Conservation (phyloP, 30 jellyfish, hydroid and myxozoan genomes). For the Rhopilema esculentum region DNA sequence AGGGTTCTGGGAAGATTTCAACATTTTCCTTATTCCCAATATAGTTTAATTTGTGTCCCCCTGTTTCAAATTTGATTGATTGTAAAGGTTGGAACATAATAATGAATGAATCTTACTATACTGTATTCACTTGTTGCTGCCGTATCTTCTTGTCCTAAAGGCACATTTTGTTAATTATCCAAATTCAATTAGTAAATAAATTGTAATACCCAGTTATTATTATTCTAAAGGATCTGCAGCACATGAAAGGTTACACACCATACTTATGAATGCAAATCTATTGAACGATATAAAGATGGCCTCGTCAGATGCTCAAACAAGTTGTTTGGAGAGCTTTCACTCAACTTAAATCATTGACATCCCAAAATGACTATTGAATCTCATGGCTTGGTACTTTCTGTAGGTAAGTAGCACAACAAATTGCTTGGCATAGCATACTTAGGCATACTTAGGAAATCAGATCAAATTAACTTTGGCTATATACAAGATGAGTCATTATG, state of each 20-base stretch:
- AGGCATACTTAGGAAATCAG: neutral
- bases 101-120: neutral
- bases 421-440: neutral
- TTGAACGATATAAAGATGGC: conserved; percentile 7
- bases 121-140: neutral
- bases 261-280: neutral
- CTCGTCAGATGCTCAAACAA: conserved; percentile 19
- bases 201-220: neutral
- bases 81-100: neutral
- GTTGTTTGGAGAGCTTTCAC: conserved; percentile 15
- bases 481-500: neutral
- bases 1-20: neutral
- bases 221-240: conserved; percentile 6
- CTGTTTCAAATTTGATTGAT: neutral
- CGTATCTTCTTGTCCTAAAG: neutral
- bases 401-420: conserved; percentile 4
- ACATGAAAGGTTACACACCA: conserved; percentile 7
- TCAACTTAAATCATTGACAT: conserved; percentile 10
- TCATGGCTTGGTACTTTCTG: conserved; percentile 34
- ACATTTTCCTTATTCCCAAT: neutral
- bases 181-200: neutral
- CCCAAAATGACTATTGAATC: neutral
- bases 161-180: neutral
- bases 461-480: no score
- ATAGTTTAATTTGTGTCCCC: neutral